Evolutionary conservation across 2,888 invertebrate species (phyloP).

Genomic region (Drosophila austrosaltans): DNA sequence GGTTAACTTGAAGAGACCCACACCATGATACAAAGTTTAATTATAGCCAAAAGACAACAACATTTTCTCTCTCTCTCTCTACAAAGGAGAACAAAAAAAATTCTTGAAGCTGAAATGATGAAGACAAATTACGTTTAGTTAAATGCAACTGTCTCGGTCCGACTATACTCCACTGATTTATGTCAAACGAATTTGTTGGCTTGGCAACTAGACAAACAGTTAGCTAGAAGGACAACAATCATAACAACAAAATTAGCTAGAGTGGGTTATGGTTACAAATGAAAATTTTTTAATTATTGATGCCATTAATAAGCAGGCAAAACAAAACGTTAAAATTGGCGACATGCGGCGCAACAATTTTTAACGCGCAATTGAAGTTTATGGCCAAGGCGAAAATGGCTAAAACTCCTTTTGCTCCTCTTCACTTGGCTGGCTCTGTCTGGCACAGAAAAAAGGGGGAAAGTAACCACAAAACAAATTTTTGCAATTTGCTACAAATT

Average conservation of each 20-base stretch:
- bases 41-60: constrained; percentile 30
- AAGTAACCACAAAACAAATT: constrained; percentile 54
- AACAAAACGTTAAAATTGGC: constrained; percentile 37
- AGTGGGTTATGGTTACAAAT: constrained; percentile 57
- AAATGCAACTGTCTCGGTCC: not conserved
- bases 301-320: constrained; percentile 64
- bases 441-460: not conserved
- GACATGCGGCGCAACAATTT: constrained; percentile 60
- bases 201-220: constrained; percentile 5
- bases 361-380: constrained; percentile 79
- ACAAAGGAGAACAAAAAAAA: not conserved
- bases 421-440: constrained; percentile 3
- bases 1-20: constrained; percentile 42
- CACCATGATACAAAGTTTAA: constrained; percentile 39
- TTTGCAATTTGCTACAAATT: constrained; percentile 66
- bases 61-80: not conserved
- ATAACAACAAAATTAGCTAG: constrained; percentile 38
- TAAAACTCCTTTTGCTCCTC: constrained; percentile 20
- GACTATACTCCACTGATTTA: constrained; percentile 39
- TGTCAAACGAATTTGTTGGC: constrained; percentile 33
- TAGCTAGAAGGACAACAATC: constrained; percentile 33
- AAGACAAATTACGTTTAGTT: constrained; percentile 9
- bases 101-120: constrained; percentile 7
- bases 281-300: constrained; percentile 77
- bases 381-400: constrained; percentile 56